Percentiles rank a stretch among this genome's conserved stretches.
phyloP scores from a whole-genome alignment of 37 sponge, comb jelly and placozoan species.

The Geodia barretti region DNA sequence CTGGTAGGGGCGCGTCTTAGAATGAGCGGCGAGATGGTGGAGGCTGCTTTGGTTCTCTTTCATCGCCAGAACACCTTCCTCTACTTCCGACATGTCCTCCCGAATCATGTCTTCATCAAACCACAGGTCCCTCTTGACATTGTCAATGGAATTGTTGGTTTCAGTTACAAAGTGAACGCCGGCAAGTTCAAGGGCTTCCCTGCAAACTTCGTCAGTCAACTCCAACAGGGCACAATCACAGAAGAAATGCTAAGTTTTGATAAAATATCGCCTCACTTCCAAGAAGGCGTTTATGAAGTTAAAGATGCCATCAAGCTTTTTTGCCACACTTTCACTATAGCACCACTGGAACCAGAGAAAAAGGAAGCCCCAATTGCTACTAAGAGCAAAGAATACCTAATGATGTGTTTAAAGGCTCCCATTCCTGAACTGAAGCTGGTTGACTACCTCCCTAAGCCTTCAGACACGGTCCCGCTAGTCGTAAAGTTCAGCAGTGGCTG shows the following conservation, averaged over 20 bases:
- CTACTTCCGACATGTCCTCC: not conserved
- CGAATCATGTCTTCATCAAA: not conserved
- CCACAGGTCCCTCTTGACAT: not conserved
- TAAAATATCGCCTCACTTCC: not conserved
- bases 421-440: not conserved
- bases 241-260: not conserved
- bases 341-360: not conserved
- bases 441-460: not conserved
- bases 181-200: not conserved
- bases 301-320: not conserved
- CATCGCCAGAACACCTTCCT: not conserved
- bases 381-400: not conserved
- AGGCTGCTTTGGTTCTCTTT: not conserved
- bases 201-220: not conserved
- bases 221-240: not conserved
- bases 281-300: not conserved
- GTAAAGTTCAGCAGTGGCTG: not conserved
- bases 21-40: not conserved
- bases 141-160: not conserved
- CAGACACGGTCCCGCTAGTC: not conserved
- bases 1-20: not conserved
- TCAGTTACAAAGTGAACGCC: not conserved
- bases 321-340: not conserved
- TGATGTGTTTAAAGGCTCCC: not conserved
- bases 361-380: not conserved